Evolutionary conservation across 2,888 invertebrate species (phyloP).

Genomic region (Watsonalla cultraria): DNA sequence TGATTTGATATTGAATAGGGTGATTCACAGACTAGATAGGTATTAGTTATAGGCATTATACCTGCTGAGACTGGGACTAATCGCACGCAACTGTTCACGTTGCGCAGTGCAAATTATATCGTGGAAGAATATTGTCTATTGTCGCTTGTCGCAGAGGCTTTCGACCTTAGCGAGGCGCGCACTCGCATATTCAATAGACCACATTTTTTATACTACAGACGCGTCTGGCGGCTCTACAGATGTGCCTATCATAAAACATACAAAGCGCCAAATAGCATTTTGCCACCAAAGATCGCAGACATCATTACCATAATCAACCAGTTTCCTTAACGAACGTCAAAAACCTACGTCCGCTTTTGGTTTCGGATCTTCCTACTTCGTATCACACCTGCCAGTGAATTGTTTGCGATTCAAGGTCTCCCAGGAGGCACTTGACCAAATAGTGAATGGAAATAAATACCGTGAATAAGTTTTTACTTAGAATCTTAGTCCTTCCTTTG

Average conservation of each 20-base stretch:
- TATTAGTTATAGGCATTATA: too few relatives aligned
- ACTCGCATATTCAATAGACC: conserved; percentile 51
- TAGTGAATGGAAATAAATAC: neutral
- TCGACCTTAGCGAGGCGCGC: conserved; percentile 52
- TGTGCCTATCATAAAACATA: conserved; percentile 15
- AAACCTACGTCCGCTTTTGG: neutral
- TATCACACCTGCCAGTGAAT: neutral
- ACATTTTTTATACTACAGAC: conserved; percentile 37
- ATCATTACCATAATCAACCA: neutral
- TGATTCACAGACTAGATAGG: too few relatives aligned
- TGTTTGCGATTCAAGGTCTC: neutral
- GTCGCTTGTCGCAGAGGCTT: conserved; percentile 42
- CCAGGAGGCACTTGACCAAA: neutral
- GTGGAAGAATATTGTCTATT: conserved; percentile 50
- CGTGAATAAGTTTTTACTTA: neutral
- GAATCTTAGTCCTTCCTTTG: too few relatives aligned
- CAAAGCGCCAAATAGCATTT: neutral
- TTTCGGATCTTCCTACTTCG: neutral
- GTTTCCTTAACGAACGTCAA: neutral
- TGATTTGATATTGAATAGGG: too few relatives aligned
- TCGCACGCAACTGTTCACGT: conserved; percentile 7
- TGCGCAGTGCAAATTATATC: conserved; percentile 39
- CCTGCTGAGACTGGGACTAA: too few relatives aligned
- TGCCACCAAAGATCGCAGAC: neutral
- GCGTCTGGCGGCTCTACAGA: conserved; percentile 7